Evolutionary conservation across 2,888 invertebrate genomes (phyloP), one percentile per base, ranked within the genome.

Genomic region (Anthoptus insignis): DNA sequence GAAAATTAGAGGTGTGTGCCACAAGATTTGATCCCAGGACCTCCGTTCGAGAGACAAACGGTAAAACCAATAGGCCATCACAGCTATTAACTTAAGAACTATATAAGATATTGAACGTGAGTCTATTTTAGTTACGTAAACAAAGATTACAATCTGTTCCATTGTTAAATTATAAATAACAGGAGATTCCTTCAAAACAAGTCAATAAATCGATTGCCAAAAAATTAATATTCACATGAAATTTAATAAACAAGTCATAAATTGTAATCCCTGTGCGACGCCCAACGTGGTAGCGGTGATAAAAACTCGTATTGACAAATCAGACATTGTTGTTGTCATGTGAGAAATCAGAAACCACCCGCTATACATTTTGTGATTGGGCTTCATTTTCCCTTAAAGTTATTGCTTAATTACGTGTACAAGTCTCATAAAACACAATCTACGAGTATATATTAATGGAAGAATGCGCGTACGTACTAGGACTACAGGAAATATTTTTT

Each of bases 381-480:
- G 54, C 32, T 76, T 81, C 83, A 82, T 79, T 75, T 84, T 82
- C 74, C 69, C 78, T 70, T 73, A 66, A 83, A 83, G 77, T 84
- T 87, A 87, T 85, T 79, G 72, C 83, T 85, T 84, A 78, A 85
- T 85, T 83, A 83, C 80, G 76, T 79, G 80, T 74, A 60, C 78
- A 81, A 79, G 77, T 59, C 68, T 75, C 76, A 81, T 82, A 78
- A 81, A 80, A 76, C 70, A 70, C 73, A 67, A n/a, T n/a, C n/a
- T n/a, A n/a, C n/a, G 72, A 76, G 72, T 76, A 71, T 75, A 73
- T 66, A 61, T 65, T 60, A 60, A 64, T 49, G 21, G 59, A 49
- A 63, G 71, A 71, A 73, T 68, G 67, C 65, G 45, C 53, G 50
- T 70, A 72, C 68, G 63, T 64, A 69, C 54, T 65, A 71, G 67